A percentile compares a stretch with the other conserved stretches of the same genome.
These are phyloP conservation scores for Bufo gargarizans DNA, from an alignment of 2,113 vertebrate genomes.

Conservation along the genomic window DNA sequence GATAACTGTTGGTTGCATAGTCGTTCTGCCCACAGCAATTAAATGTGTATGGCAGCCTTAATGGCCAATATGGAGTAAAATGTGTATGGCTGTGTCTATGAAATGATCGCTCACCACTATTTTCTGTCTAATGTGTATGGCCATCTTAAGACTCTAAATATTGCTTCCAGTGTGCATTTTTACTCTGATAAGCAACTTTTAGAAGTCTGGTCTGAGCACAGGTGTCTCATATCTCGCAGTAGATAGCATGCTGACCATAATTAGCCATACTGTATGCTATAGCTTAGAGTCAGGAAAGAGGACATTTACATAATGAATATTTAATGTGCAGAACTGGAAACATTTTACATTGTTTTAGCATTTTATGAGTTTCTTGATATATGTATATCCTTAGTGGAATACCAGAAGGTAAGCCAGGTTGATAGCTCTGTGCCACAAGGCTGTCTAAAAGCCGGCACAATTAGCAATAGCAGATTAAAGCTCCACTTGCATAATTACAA, in stretches of 20 bases:
- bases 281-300: constrained; percentile 16
- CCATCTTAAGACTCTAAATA: too few relatives aligned
- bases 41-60: too few relatives aligned
- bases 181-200: background rate
- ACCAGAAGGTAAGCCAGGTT: constrained; percentile 1
- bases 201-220: background rate
- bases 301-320: constrained; percentile 26
- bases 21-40: too few relatives aligned
- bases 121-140: too few relatives aligned
- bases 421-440: background rate
- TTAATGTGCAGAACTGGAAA: constrained; percentile 23
- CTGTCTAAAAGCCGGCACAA: background rate
- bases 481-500: constrained; percentile 28
- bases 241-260: background rate
- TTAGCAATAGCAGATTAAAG: constrained; percentile 26
- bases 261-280: constrained; percentile 4
- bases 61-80: too few relatives aligned
- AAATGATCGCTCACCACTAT: too few relatives aligned
- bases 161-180: too few relatives aligned
- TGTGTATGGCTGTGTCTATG: too few relatives aligned
- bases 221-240: background rate
- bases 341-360: constrained; percentile 18
- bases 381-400: constrained; percentile 10
- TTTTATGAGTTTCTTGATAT: constrained; percentile 16
- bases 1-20: too few relatives aligned